Conservation (phyloP, 1,140 invertebrate genomes). For the Aphelinus atriplicis region DNA sequence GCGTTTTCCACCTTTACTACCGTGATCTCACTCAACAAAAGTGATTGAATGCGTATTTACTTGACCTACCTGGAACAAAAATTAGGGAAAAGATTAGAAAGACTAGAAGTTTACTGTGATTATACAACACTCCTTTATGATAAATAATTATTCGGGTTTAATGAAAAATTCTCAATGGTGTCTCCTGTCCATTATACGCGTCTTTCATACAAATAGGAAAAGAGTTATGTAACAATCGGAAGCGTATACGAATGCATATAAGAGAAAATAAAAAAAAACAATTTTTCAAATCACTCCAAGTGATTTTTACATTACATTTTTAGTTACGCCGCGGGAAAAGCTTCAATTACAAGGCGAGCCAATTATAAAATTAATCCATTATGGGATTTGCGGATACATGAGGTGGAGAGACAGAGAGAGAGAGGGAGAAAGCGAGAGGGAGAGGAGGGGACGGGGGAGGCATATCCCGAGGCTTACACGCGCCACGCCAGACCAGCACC, state of each 20-base stretch:
- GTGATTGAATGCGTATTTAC: conserved; percentile 53
- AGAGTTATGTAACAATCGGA: too few species aligned
- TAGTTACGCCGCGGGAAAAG: conserved; percentile 7
- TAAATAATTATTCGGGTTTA: too few species aligned
- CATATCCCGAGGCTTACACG: neutral
- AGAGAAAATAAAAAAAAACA: too few species aligned
- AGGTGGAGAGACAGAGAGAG: neutral
- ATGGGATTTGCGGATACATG: neutral
- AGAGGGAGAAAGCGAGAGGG: neutral
- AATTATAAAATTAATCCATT: conserved; percentile 53
- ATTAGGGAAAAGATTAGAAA: conserved; percentile 27
- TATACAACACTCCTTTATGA: too few species aligned
- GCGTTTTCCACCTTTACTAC: conserved; percentile 32
- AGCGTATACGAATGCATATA: too few species aligned
- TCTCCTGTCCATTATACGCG: too few species aligned
- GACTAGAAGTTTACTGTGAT: neutral
- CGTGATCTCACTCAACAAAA: conserved; percentile 37
- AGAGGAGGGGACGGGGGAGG: neutral
- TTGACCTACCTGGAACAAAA: conserved; percentile 64
- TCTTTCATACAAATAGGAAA: too few species aligned
- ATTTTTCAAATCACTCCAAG: too few species aligned
- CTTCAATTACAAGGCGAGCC: conserved; percentile 47
- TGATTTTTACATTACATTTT: too few species aligned
- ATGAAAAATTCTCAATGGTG: too few species aligned
- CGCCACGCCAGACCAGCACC: too few species aligned